Conservation (phyloP, 2,113 vertebrate genomes). For the Cephalopholis sonnerati region DNA sequence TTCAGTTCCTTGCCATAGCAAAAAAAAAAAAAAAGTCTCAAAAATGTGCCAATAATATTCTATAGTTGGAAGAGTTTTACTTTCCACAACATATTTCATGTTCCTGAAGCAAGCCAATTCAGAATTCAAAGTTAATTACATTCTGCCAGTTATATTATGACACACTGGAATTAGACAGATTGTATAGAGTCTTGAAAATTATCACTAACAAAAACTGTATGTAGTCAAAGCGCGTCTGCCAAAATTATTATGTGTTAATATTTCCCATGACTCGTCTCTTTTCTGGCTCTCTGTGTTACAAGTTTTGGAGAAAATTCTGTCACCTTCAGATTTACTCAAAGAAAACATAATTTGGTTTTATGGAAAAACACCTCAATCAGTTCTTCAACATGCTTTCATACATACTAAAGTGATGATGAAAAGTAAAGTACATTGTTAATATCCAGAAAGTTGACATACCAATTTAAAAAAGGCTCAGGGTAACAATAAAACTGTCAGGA, state of each 20-base stretch:
- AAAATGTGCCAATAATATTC: background rate
- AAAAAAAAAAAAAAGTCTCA: background rate
- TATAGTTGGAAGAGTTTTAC: background rate
- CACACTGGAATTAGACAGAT: slow-evolving; percentile 49
- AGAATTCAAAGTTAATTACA: slow-evolving; percentile 53
- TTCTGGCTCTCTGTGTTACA: slow-evolving; percentile 27
- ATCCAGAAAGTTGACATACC: slow-evolving; percentile 5
- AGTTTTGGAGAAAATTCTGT: slow-evolving; percentile 5
- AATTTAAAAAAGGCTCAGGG: slow-evolving; percentile 6
- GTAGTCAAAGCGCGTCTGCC: background rate
- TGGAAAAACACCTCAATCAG: background rate
- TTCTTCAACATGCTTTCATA: slow-evolving; percentile 1
- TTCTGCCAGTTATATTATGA: slow-evolving; percentile 43
- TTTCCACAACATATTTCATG: background rate
- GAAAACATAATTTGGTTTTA: background rate
- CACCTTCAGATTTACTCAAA: slow-evolving; percentile 5
- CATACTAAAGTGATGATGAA: background rate
- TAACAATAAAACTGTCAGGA: slow-evolving; percentile 36
- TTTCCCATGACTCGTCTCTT: slow-evolving; percentile 46
- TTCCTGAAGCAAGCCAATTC: slow-evolving; percentile 4
- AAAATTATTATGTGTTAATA: slow-evolving; percentile 7
- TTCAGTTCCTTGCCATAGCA: background rate
- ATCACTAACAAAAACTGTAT: background rate
- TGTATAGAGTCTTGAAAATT: slow-evolving; percentile 44
- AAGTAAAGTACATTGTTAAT: background rate